These are phyloP conservation scores for Cremastobaeus sp. DNA, from an alignment of 2,888 invertebrate species.

Conservation along the genomic window DNA sequence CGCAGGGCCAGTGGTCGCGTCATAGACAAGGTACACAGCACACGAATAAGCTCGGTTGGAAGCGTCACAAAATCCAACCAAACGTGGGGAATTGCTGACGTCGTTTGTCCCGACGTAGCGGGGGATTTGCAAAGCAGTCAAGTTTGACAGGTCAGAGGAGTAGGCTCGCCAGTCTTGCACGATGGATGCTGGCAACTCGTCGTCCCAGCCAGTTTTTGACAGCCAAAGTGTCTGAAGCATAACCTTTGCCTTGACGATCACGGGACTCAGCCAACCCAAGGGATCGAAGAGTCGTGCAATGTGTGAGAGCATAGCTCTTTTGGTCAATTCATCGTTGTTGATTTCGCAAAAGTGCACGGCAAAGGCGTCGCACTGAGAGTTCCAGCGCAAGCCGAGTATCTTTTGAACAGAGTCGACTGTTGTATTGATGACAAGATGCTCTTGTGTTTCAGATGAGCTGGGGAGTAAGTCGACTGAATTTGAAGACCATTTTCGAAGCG, in stretches of 20 bases:
- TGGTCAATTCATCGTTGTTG: neutral
- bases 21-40: neutral
- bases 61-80: conserved; percentile 1
- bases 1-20: neutral
- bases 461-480: neutral
- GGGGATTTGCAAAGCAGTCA: neutral
- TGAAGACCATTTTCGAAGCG: neutral
- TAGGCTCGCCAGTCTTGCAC: neutral
- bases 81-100: neutral
- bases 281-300: neutral
- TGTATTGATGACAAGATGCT: neutral
- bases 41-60: neutral
- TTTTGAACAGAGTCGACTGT: neutral
- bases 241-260: conserved; percentile 4
- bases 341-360: neutral
- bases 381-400: neutral
- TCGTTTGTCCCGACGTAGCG: neutral
- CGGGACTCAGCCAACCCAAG: neutral
- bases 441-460: too few relatives aligned
- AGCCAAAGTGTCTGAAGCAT: conserved; percentile 7
- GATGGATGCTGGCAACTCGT: neutral
- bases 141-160: neutral
- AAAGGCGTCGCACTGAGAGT: neutral
- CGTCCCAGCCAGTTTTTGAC: conserved; percentile 3
- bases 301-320: neutral